Evolutionary conservation across 2,888 invertebrate genomes (phyloP), one percentile per base, ranked within the genome.

Genomic region (Villa cingulata): DNA sequence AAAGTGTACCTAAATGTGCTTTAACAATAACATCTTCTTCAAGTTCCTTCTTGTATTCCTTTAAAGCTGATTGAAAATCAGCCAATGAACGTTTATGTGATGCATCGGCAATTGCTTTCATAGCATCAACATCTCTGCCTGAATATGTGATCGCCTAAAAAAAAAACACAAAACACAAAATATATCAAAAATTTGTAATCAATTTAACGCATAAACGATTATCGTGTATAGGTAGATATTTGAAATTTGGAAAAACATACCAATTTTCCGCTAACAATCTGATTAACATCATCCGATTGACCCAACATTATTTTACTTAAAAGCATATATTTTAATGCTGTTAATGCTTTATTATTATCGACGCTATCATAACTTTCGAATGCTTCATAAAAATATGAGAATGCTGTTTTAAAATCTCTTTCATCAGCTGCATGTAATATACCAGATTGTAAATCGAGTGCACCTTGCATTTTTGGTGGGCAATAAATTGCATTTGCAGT

Each of bases 401-500:
- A 99, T 41, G 96, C 97, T 49, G 98, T 99, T 77, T 99, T 98
- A 70, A 98, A 99, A 66, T 99, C 98, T 59, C 90, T 84, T 70
- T 98, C 98, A 66, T 98, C 98, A n/a, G 97, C 97, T 12, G 98
- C 98, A 72, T 99, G 98, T 48, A 99, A 73, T 57, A 99, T 94
- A 58, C 96, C 96, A 6, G 97, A 96, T 66, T 97, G 96, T 55
- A 96, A 74, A 71, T 99, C 98, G 37, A 99, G 75, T 12, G 95
- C 87, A 10, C 96, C 95, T 72, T 98, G 98, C 76, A 97, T 86
- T 73, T 94, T 92, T 1, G 98, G 97, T 53, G 97, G 95, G 69
- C 97, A 96, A 69, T 99, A 99, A 60, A 99, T 97, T 14, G 96
- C 91, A 72, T 99, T 99, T 9, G 98, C 98, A 42, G 98, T 99